Conservation (phyloP, 2,113 vertebrate species). For the Grantiella picta region DNA sequence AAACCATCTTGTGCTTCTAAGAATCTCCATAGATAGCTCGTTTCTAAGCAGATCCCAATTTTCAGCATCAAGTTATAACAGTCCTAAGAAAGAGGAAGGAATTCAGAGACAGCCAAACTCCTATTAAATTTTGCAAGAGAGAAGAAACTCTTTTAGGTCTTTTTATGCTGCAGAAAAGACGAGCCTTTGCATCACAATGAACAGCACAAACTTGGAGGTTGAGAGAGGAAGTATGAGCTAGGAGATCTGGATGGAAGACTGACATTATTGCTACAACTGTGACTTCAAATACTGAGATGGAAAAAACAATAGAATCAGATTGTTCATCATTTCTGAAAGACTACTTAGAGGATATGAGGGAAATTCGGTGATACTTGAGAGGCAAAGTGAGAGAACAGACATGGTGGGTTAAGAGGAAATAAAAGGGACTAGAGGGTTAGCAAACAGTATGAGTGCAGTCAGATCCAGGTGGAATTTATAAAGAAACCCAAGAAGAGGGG, state of each 20-base stretch:
- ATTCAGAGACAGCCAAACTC: not conserved
- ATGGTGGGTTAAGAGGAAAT: conserved; percentile 1
- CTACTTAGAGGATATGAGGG: not conserved
- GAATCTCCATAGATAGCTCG: not conserved
- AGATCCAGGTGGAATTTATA: conserved; percentile 13
- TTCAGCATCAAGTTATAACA: not conserved
- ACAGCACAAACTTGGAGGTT: not conserved
- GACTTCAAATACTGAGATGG: not conserved
- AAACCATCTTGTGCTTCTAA: not conserved
- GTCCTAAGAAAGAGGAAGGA: not conserved
- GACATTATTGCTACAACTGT: not conserved
- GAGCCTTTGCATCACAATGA: not conserved
- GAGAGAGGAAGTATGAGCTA: not conserved
- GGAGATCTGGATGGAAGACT: not conserved
- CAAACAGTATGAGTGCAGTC: not conserved
- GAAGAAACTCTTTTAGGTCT: not conserved
- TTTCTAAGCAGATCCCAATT: not conserved
- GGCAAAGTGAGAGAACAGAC: conserved; percentile 37
- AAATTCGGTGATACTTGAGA: conserved; percentile 24
- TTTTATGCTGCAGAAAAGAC: not conserved
- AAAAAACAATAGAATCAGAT: not conserved
- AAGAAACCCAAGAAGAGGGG: not conserved
- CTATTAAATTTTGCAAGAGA: not conserved
- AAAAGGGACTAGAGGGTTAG: not conserved
- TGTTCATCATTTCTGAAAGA: conserved; percentile 12